Evolutionary conservation across 2,797 vertebrate species (phyloP).

Genomic region (Lepidocolaptes lacrymiger): DNA sequence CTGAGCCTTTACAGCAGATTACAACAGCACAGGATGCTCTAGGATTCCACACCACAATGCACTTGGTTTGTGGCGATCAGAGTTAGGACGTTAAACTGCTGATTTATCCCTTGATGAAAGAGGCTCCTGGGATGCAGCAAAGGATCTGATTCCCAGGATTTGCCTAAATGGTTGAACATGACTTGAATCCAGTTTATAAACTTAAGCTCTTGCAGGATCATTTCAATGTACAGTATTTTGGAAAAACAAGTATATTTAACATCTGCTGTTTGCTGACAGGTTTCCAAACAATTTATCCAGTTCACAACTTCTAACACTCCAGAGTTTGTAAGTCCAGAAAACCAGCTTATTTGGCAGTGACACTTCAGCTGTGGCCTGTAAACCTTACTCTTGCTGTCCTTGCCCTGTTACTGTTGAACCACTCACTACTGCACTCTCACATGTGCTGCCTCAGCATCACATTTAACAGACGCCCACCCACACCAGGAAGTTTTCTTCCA

Average conservation of each 20-base stretch:
- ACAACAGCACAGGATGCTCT: not conserved
- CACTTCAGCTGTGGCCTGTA: not conserved
- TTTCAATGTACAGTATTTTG: not conserved
- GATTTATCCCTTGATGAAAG: not conserved
- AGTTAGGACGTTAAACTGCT: not conserved
- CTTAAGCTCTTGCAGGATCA: not conserved
- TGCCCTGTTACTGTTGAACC: not conserved
- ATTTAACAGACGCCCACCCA: not conserved
- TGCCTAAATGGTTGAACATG: not conserved
- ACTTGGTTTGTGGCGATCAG: not conserved
- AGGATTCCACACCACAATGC: not conserved
- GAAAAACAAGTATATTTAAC: not conserved
- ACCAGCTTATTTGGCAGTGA: not conserved
- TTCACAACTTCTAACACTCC: not conserved
- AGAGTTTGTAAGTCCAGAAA: not conserved
- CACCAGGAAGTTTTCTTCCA: not conserved
- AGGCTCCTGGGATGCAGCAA: not conserved
- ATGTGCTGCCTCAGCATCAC: not conserved
- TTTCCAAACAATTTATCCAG: not conserved
- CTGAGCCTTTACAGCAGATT: not conserved
- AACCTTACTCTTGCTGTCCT: not conserved
- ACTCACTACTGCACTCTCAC: not conserved
- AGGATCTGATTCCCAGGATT: not conserved
- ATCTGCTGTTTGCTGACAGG: not conserved
- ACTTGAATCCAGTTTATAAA: not conserved